Conservation (phyloP, 30 jellyfish, hydroid and myxozoan genomes). For the Pelagia noctiluca region DNA sequence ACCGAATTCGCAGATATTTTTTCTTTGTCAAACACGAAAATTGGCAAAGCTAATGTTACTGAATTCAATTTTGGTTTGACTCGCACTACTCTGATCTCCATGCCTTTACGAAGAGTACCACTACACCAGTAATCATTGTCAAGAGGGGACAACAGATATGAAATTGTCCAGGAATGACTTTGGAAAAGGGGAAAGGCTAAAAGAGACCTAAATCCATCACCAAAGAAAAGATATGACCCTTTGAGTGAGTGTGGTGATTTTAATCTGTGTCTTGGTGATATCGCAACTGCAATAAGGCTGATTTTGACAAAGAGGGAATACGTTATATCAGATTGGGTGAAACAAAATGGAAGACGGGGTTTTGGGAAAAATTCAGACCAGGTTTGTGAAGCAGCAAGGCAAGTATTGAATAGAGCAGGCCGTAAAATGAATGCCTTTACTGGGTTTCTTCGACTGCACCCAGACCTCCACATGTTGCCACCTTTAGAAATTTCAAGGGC, state of each 20-base stretch:
- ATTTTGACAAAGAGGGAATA: constrained; percentile 9
- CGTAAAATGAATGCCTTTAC: neutral
- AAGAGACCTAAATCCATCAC: too few relatives aligned
- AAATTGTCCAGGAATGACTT: too few relatives aligned
- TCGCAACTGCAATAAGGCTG: too few relatives aligned
- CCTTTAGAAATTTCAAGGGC: constrained; percentile 36
- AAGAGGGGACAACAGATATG: too few relatives aligned
- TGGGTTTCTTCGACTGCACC: constrained; percentile 49
- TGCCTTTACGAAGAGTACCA: neutral
- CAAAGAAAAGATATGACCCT: too few relatives aligned
- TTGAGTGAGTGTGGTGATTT: too few relatives aligned
- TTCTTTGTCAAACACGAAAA: constrained; percentile 7
- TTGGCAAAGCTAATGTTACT: constrained; percentile 17
- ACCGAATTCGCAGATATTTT: constrained; percentile 16
- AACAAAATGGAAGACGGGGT: constrained; percentile 23
- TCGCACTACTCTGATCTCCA: neutral
- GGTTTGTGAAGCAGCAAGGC: neutral
- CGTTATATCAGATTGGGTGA: neutral
- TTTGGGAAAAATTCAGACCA: constrained; percentile 39
- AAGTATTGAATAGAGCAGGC: constrained; percentile 3
- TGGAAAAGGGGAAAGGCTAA: too few relatives aligned
- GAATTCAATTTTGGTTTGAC: neutral
- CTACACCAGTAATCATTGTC: neutral
- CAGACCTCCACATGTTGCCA: constrained; percentile 18
- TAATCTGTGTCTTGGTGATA: too few relatives aligned